Base-by-base conservation (phyloP, 1,140 invertebrate genomes). In the Megathymus violae region DNA sequence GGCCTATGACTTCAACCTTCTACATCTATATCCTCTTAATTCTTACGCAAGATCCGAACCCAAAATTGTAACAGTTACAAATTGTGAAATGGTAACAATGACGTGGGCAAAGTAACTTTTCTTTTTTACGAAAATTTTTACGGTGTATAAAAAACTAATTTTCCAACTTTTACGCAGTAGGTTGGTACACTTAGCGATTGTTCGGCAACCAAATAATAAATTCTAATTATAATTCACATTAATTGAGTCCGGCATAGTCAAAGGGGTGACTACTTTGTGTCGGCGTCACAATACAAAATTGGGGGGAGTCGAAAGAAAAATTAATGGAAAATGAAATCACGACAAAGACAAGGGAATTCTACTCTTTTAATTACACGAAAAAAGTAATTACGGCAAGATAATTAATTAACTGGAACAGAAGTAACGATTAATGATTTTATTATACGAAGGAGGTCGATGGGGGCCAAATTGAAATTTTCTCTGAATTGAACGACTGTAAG, bases 391-490 rank as follows among this genome's bases (percentile, higher is more conserved):
- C 85, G 84, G 78, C 85, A 87, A 89, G 88, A 90, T 90, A 90
- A 90, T 90, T 90, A 90, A 90, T 90, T 90, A 90, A 90, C 86
- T 90, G 83, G 85, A 90, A 90, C 88, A 89, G 86, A 89, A 90
- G 86, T 90, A 90, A 89, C 88, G 88, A 90, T 90, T 88, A 90
- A 90, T 90, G 88, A 90, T 90, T 90, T 90, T 90, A 90, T 90
- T 90, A 89, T 89, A 87, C 86, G 82, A 78, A 81, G 74, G 83
- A 88, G 85, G 83, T 83, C 82, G 84, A 81, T 76, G 71, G 71
- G 68, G 64, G 68, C 63, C 76, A 70, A 80, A 82, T 82, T 80
- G 83, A 85, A 88, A 86, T 86, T 86, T 88, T 74, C 76, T 85
- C 78, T 65, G 76, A 75, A 61, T 58, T 64, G 64, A 61, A 38